A percentile compares a stretch with the other conserved stretches of the same genome.
Conservation (phyloP, 2,113 vertebrate species). For the Megaceryle maxima region DNA sequence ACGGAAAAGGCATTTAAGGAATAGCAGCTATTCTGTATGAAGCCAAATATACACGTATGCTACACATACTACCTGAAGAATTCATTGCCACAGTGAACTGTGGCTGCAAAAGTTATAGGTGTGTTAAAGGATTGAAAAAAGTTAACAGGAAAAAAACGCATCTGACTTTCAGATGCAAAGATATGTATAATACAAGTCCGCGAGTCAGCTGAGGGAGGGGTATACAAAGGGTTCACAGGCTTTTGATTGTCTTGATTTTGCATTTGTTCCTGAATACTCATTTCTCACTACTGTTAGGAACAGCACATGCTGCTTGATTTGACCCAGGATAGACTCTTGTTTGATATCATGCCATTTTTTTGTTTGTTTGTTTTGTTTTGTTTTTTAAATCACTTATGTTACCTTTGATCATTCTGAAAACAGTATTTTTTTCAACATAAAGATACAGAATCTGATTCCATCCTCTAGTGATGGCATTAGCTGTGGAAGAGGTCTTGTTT, state of each 20-base stretch:
- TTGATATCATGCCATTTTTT: neutral
- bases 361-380: neutral
- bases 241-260: neutral
- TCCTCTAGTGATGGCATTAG: neutral
- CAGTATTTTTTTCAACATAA: neutral
- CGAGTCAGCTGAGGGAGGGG: neutral
- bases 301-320: rapidly evolving
- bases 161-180: neutral
- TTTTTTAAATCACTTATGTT: neutral
- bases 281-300: neutral
- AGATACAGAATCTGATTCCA: neutral
- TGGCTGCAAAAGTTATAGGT: neutral
- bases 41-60: rapidly evolving
- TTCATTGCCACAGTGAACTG: neutral
- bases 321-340: neutral
- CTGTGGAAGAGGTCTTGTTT: neutral
- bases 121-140: neutral
- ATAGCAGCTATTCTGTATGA: neutral
- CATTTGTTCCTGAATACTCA: neutral
- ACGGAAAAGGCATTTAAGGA: neutral
- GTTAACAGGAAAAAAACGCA: neutral
- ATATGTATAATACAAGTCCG: neutral
- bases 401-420: neutral
- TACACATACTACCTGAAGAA: neutral
- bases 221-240: neutral